Evolutionary conservation across 2,113 vertebrate genomes (phyloP).

Genomic region (Geothlypis trichas): DNA sequence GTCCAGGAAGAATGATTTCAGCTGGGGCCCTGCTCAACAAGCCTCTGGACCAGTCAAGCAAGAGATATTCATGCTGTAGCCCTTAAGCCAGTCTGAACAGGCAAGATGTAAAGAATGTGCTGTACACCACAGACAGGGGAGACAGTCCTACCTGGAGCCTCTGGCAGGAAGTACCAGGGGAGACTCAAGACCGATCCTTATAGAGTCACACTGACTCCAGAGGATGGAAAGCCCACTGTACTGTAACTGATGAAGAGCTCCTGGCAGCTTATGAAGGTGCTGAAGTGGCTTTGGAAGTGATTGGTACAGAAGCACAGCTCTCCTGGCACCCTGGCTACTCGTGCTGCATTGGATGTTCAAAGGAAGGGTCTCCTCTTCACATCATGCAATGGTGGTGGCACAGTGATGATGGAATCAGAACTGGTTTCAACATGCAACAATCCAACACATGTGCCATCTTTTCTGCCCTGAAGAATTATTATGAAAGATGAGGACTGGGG

Average conservation of each 20-base stretch:
- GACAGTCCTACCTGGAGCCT: not conserved
- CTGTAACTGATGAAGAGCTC: not conserved
- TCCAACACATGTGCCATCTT: not conserved
- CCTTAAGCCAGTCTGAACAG: not conserved
- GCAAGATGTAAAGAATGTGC: not conserved
- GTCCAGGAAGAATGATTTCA: not conserved
- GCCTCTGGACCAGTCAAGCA: not conserved
- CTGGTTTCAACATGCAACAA: not conserved
- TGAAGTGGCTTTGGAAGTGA: not conserved
- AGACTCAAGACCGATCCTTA: not conserved
- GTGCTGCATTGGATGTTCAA: rapidly evolving
- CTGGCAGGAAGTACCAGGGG: not conserved
- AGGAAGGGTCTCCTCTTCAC: not conserved
- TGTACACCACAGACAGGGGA: not conserved
- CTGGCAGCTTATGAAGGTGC: not conserved
- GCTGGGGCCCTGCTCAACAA: not conserved
- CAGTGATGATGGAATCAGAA: not conserved
- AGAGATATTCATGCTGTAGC: not conserved
- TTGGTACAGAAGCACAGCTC: not conserved
- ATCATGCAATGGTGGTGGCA: not conserved
- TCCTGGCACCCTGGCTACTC: not conserved
- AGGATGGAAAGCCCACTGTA: rapidly evolving
- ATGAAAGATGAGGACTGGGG: not conserved
- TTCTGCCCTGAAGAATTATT: not conserved
- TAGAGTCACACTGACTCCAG: not conserved